Base-by-base conservation (phyloP, 2,888 invertebrate genomes). In the Hylaea fasciaria region DNA sequence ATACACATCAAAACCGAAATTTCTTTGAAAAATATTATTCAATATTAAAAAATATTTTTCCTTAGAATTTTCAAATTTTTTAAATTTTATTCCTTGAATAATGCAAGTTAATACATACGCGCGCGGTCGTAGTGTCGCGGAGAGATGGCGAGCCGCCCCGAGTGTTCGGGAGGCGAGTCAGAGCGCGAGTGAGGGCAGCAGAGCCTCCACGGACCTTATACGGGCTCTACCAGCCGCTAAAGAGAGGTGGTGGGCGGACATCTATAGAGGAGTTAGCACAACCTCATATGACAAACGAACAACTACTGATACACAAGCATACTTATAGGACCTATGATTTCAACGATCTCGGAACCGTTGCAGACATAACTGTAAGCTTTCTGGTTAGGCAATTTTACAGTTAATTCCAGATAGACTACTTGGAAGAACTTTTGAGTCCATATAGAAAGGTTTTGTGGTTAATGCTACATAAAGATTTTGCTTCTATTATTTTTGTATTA, bases 191-290 rank as follows among this genome's bases (percentile, higher is more conserved):
- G 90, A 78, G 74, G 72, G 73, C 64, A 62, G 72, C 60, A 66
- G 76, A 72, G 69, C 64, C 78, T 76, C 77, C 64, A 61, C 76
- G 67, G 83, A 86, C 86, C 89, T 90, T 90, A 89, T 91, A 91
- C 83, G 62, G 74, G 71, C 81, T 75, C 76, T 78, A 74, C 79
- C 81, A 80, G 79, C 71, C 71, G 71, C 73, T 65, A 69, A 73
- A 56, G 61, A 52, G 47, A 77, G 71, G 65, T 81, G 55, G 89
- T 89, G 83, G 88, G 86, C 85, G 89, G 89, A 80, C 64, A 46
- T 77, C 28, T 72, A 76, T 60, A 77, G 78, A 79, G 82, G 64
- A 74, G 78, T 55, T 62, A 51, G 14, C 16, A 63, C 17, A 13
- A 39, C n/a, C n/a, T 37, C n/a, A n/a, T 35, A 35, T 8, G 11